Percentiles rank a stretch among this genome's conserved stretches.
These are phyloP conservation scores for Zosterops lateralis DNA, from an alignment of 2,113 vertebrate species.

Conservation along the genomic window DNA sequence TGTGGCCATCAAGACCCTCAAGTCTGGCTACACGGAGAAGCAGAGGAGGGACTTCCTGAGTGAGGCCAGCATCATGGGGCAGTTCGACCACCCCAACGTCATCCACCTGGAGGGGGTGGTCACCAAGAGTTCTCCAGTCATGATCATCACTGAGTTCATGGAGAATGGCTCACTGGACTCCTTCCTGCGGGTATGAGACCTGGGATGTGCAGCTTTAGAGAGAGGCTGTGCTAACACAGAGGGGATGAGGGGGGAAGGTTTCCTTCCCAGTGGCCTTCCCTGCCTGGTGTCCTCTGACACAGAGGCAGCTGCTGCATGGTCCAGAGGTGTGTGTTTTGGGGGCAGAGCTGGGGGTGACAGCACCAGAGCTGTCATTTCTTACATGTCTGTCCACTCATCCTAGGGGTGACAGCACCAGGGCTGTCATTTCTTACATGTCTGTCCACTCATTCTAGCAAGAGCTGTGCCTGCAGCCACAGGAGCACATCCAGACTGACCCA, in stretches of 20 bases:
- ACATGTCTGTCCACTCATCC: fast-evolving
- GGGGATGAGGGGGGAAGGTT: not conserved
- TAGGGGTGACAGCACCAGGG: not conserved
- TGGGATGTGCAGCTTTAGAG: not conserved
- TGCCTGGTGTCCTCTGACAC: not conserved
- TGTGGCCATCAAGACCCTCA: slow-evolving; percentile 96
- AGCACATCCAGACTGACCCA: not conserved
- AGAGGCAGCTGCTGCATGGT: not conserved
- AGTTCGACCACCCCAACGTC: slow-evolving; percentile 96
- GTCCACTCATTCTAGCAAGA: fast-evolving
- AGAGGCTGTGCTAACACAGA: not conserved
- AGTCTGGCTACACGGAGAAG: slow-evolving; percentile 95
- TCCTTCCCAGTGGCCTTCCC: not conserved
- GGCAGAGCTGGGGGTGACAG: not conserved
- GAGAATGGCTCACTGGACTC: slow-evolving; percentile 95
- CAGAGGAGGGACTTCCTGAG: slow-evolving; percentile 94
- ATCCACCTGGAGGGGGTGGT: slow-evolving; percentile 95
- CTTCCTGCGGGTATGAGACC: slow-evolving; percentile 86
- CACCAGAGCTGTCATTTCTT: not conserved
- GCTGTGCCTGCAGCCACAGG: not conserved
- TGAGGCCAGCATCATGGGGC: slow-evolving; percentile 97
- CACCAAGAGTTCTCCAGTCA: slow-evolving; percentile 92
- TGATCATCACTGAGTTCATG: slow-evolving; percentile 98
- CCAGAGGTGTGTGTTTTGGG: not conserved
- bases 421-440: not conserved